Percentiles rank a stretch among this genome's conserved stretches.
Conservation (phyloP, 2,113 vertebrate genomes). For the Petromus typicus region DNA sequence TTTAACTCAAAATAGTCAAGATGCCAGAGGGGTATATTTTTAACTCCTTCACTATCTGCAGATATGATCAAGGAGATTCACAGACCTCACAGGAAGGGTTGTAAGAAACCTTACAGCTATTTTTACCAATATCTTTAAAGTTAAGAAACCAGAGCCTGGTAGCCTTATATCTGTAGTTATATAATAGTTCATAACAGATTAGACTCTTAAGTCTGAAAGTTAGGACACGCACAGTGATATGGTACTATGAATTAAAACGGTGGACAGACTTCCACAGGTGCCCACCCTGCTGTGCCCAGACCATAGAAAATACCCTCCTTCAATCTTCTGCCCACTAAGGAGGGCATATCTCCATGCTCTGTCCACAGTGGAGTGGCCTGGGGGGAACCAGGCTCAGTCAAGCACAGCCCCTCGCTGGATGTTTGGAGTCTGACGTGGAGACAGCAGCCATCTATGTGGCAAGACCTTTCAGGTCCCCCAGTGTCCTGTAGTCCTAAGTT, state of each 20-base stretch:
- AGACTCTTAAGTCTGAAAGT: conserved; percentile 1
- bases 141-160: conserved; percentile 16
- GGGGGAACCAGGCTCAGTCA: background rate
- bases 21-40: conserved; percentile 38
- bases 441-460: background rate
- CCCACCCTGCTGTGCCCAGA: background rate
- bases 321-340: background rate
- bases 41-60: conserved; percentile 22
- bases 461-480: background rate
- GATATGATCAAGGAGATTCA: background rate
- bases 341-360: background rate
- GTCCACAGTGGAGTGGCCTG: background rate
- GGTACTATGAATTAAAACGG: background rate
- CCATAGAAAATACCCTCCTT: too few species aligned
- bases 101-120: background rate
- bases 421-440: background rate
- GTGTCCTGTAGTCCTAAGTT: background rate
- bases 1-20: conserved; percentile 41
- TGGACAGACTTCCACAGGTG: background rate
- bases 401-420: background rate
- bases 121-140: conserved; percentile 16
- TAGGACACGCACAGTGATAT: background rate
- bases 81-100: background rate
- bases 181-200: background rate
- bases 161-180: background rate